Evolutionary conservation across 1,140 invertebrate genomes (phyloP).

Genomic region (Sycophila sp.): DNA sequence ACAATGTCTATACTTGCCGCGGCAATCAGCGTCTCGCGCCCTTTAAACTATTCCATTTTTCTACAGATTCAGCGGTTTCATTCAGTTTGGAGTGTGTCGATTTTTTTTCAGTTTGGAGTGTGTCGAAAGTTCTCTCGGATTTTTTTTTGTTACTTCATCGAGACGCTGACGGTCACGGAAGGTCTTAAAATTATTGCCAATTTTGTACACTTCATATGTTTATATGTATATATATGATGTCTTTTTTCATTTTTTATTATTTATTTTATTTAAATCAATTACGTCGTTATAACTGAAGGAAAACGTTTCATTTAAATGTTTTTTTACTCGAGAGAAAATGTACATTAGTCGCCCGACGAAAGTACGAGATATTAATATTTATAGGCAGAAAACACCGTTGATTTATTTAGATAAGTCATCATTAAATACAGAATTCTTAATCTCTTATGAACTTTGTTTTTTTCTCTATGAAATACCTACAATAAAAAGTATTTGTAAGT

Average conservation of each 20-base stretch:
- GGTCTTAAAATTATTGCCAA: constrained; percentile 63
- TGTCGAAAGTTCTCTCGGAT: neutral
- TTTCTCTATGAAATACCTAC: constrained; percentile 63
- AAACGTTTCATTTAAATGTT: constrained; percentile 34
- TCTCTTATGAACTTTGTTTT: constrained; percentile 52
- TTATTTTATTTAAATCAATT: constrained; percentile 17
- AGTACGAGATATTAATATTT: constrained; percentile 56
- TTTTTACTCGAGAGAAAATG: constrained; percentile 42
- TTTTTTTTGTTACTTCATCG: neutral
- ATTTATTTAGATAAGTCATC: constrained; percentile 60
- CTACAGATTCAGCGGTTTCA: too few relatives aligned
- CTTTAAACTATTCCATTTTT: too few relatives aligned
- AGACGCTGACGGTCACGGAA: constrained; percentile 51
- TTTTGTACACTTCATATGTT: constrained; percentile 61
- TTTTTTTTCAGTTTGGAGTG: constrained; percentile 4
- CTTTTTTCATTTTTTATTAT: constrained; percentile 8
- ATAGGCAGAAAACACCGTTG: constrained; percentile 65
- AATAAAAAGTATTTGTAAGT: constrained; percentile 65
- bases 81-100: too few relatives aligned
- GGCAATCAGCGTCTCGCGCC: constrained; percentile 3
- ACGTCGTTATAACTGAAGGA: constrained; percentile 41
- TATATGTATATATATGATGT: constrained; percentile 34
- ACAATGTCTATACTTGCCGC: constrained; percentile 38
- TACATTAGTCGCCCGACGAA: constrained; percentile 43
- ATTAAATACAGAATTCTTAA: constrained; percentile 61